phyloP scores from a whole-genome alignment of 2,113 vertebrate species.

The Triplophysa tibetana region DNA sequence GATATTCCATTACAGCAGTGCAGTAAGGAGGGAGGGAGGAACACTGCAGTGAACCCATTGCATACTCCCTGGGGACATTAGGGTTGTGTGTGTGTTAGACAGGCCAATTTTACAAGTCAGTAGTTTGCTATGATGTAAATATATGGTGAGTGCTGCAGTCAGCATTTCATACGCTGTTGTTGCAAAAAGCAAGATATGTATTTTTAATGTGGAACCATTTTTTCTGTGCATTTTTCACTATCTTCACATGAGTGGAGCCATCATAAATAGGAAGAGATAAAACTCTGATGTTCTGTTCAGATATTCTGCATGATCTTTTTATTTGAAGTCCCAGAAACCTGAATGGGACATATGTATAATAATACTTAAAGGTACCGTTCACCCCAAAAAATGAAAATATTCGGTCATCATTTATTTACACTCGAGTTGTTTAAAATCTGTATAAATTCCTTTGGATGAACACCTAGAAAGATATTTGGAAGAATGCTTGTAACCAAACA shows the following conservation, averaged over 20 bases:
- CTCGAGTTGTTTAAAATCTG: too few relatives aligned
- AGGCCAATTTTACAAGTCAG: conserved; percentile 43
- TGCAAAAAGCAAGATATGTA: neutral
- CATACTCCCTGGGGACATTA: conserved; percentile 47
- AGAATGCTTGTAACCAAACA: too few relatives aligned
- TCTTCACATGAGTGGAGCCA: neutral
- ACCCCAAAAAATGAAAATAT: too few relatives aligned
- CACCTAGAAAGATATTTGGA: too few relatives aligned
- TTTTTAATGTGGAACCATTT: neutral
- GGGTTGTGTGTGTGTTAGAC: neutral
- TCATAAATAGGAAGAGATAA: neutral
- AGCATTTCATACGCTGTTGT: conserved; percentile 13
- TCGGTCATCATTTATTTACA: too few relatives aligned
- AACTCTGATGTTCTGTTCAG: neutral
- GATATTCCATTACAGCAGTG: conserved; percentile 79
- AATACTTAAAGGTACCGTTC: too few relatives aligned
- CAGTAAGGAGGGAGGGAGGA: conserved; percentile 58
- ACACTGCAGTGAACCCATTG: conserved; percentile 72
- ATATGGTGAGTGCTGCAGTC: neutral
- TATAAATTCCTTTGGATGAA: too few relatives aligned
- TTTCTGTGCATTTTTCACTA: neutral
- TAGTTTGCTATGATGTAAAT: conserved; percentile 27
- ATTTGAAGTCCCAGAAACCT: too few relatives aligned
- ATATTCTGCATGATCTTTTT: neutral
- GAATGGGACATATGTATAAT: neutral